Percentiles rank a stretch among this genome's conserved stretches.
Evolutionary conservation across 2,888 invertebrate genomes (phyloP).

Genomic region (Drosophila planitibia): DNA sequence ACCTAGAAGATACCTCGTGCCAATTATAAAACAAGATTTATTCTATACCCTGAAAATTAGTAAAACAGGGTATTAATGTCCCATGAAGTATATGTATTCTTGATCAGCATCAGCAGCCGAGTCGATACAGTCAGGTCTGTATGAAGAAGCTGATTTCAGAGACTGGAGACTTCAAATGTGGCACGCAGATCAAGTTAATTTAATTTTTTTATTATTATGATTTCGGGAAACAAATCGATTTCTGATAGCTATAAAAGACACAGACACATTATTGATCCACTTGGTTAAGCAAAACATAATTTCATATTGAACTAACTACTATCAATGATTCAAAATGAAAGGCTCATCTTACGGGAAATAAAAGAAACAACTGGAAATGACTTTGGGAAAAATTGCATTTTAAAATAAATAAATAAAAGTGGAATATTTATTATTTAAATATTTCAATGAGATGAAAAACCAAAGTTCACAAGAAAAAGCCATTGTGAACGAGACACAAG

Average conservation of each 20-base stretch:
- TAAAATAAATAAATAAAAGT: not conserved
- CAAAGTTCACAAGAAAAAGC: not conserved
- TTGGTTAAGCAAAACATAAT: not conserved
- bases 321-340: not conserved
- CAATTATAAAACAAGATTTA: not conserved
- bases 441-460: not conserved
- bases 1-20: not conserved
- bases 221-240: not conserved
- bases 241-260: not conserved
- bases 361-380: not conserved
- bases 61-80: not conserved
- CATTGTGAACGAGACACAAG: not conserved
- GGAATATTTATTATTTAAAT: not conserved
- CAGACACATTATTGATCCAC: not conserved
- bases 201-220: too few species aligned
- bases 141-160: not conserved
- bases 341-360: not conserved
- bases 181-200: conserved; percentile 10
- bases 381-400: not conserved
- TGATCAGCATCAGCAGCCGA: not conserved
- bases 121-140: not conserved
- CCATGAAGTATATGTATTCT: not conserved
- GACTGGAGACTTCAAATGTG: conserved; percentile 51
- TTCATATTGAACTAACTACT: not conserved
- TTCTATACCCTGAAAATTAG: not conserved